phyloP scores from a whole-genome alignment of 1,140 invertebrate genomes.

The Archivesica marissinica region DNA sequence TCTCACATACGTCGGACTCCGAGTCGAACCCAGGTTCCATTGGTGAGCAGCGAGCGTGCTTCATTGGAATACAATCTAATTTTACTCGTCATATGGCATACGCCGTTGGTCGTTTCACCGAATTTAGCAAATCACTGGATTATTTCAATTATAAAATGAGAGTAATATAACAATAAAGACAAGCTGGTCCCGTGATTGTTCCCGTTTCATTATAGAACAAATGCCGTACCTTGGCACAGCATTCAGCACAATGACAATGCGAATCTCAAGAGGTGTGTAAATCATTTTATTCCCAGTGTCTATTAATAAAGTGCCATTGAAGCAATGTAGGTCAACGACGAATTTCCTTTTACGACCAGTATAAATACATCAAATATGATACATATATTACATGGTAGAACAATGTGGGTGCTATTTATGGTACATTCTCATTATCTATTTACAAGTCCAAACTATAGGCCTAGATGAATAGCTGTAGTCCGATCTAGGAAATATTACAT shows the following conservation, averaged over 20 bases:
- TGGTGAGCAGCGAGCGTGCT: no score
- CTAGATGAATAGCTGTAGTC: not conserved
- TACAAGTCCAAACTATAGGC: not conserved
- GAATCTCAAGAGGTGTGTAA: not conserved
- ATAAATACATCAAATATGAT: not conserved
- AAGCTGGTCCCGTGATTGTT: no score
- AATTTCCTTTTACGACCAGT: not conserved
- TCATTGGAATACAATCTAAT: no score
- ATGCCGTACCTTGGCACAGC: not conserved
- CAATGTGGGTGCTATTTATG: not conserved
- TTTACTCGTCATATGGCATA: no score
- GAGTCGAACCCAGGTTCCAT: no score
- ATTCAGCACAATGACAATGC: no score
- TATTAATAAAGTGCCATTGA: not conserved
- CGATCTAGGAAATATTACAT: no score
- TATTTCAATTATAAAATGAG: no score
- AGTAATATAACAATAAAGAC: no score
- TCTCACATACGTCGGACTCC: no score
- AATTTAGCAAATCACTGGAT: no score
- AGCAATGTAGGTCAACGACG: not conserved
- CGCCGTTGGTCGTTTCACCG: no score
- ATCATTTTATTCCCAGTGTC: not conserved
- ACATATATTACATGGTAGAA: not conserved
- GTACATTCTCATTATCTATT: not conserved
- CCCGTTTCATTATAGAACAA: conserved; percentile 6